Percentiles rank a stretch among this genome's conserved stretches.
These are phyloP conservation scores for Empis stercorea DNA, from an alignment of 2,888 invertebrate species.

Conservation along the genomic window DNA sequence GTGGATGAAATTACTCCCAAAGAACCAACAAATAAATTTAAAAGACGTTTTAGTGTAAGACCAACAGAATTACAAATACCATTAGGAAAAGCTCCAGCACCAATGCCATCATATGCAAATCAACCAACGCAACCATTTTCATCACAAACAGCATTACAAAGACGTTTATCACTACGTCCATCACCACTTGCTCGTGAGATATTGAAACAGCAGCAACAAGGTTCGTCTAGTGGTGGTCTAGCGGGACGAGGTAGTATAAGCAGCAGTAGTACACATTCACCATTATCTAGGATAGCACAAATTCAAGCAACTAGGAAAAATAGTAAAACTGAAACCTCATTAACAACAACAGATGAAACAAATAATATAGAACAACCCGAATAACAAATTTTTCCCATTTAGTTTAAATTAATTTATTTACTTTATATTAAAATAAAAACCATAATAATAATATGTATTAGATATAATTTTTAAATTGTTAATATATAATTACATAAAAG, in stretches of 20 bases:
- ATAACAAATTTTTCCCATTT: no score
- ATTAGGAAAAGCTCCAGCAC: conserved; percentile 31
- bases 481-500: no score
- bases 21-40: neutral
- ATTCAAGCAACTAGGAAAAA: conserved; percentile 33
- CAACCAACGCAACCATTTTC: conserved; percentile 4
- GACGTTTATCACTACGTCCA: conserved; percentile 29
- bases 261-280: conserved; percentile 32
- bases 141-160: conserved; percentile 27
- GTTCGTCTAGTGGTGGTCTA: no score
- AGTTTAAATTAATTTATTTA: no score
- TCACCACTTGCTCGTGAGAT: neutral
- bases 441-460: no score
- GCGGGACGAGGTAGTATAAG: no score
- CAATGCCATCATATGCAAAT: conserved; percentile 8
- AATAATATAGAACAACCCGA: no score
- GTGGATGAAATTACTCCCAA: conserved; percentile 17
- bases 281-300: conserved; percentile 33
- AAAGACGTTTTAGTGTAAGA: conserved; percentile 28
- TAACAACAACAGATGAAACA: no score
- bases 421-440: no score
- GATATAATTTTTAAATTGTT: no score
- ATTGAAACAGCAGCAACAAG: no score
- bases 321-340: conserved; percentile 15
- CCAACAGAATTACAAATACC: conserved; percentile 33